Percentiles rank a stretch among this genome's conserved stretches.
Conservation (phyloP, 2,888 invertebrate species). For the Volucella zonaria region DNA sequence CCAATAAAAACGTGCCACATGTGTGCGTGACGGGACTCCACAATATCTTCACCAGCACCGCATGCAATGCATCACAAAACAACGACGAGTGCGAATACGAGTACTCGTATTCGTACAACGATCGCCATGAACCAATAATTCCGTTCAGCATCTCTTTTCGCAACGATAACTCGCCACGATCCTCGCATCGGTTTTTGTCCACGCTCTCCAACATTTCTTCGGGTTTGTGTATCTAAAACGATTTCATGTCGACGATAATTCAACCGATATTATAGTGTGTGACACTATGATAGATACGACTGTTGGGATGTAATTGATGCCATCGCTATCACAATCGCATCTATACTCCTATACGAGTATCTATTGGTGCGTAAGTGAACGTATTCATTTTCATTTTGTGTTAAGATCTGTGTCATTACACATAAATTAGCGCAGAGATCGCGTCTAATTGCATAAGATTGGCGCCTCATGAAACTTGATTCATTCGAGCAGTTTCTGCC, state of each 20-base stretch:
- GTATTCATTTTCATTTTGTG: constrained; percentile 69
- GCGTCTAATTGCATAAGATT: constrained; percentile 60
- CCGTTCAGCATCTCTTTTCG: constrained; percentile 22
- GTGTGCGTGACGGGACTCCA: constrained; percentile 82
- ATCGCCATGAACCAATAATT: constrained; percentile 36
- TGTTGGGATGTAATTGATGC: constrained; percentile 57
- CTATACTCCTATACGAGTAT: not conserved
- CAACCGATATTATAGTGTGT: constrained; percentile 1
- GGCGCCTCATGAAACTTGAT: constrained; percentile 66
- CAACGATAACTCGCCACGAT: constrained; percentile 22
- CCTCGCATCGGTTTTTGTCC: constrained; percentile 27
- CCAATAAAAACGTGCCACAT: constrained; percentile 82
- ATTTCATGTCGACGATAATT: constrained; percentile 55
- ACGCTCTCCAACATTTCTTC: constrained; percentile 23
- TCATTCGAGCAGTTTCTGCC: not conserved
- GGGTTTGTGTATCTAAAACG: constrained; percentile 49
- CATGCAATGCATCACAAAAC: not conserved
- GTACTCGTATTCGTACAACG: no score
- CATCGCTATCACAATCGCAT: constrained; percentile 13
- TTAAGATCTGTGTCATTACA: constrained; percentile 71
- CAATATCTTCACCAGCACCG: constrained; percentile 71
- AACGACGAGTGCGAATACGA: no score
- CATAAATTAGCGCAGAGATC: constrained; percentile 64
- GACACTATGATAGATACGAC: constrained; percentile 58
- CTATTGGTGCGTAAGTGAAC: constrained; percentile 52